These are phyloP conservation scores for Microplitis deprimator DNA, from an alignment of 2,888 invertebrate genomes.

Conservation along the genomic window DNA sequence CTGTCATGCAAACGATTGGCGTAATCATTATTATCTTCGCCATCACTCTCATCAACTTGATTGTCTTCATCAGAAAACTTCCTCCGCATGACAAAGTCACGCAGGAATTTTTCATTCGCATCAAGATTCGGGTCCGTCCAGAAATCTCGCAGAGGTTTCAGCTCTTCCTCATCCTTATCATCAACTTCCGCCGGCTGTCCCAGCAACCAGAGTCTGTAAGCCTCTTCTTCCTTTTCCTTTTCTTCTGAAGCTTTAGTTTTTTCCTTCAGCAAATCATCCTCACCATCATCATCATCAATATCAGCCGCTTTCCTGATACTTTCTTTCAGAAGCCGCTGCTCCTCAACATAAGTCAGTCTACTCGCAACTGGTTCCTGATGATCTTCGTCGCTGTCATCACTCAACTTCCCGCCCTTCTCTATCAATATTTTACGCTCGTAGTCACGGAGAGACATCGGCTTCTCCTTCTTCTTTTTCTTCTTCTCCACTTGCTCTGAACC, in stretches of 20 bases:
- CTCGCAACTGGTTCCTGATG: slow-evolving; percentile 45
- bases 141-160: slow-evolving; percentile 84
- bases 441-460: slow-evolving; percentile 81
- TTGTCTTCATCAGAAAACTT: slow-evolving; percentile 72
- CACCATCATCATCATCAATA: slow-evolving; percentile 73
- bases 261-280: slow-evolving; percentile 60
- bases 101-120: slow-evolving; percentile 88
- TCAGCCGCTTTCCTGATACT: slow-evolving; percentile 75
- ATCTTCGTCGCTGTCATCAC: slow-evolving; percentile 64
- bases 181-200: slow-evolving; percentile 79
- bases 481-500: slow-evolving; percentile 68
- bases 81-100: slow-evolving; percentile 93
- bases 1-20: slow-evolving; percentile 65
- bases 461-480: slow-evolving; percentile 71
- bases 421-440: slow-evolving; percentile 84
- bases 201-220: slow-evolving; percentile 85
- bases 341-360: slow-evolving; percentile 76
- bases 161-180: slow-evolving; percentile 75
- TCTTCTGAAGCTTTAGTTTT: slow-evolving; percentile 72
- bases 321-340: slow-evolving; percentile 78
- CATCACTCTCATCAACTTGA: slow-evolving; percentile 46
- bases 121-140: slow-evolving; percentile 89
- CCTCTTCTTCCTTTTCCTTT: slow-evolving; percentile 61
- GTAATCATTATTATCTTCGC: slow-evolving; percentile 47
- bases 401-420: slow-evolving; percentile 77